Evolutionary conservation across 2,113 vertebrate genomes (phyloP).

Genomic region (Cheirogaleus medius): DNA sequence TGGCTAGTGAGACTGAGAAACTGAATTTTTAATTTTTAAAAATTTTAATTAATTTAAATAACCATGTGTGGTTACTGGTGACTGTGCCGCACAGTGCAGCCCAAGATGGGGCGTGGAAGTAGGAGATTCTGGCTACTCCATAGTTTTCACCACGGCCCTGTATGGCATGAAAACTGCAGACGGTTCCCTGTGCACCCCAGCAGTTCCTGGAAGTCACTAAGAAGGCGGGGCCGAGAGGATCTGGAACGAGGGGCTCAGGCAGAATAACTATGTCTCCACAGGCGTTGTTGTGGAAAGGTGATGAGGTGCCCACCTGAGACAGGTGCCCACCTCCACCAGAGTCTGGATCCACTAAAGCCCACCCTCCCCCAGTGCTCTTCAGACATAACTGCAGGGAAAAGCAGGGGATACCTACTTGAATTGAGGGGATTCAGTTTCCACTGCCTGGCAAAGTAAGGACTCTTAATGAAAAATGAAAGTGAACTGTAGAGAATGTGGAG

Average conservation of each 20-base stretch:
- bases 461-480: not conserved
- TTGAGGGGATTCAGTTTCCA: not conserved
- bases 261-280: not conserved
- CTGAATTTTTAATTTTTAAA: not conserved
- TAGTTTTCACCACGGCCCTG: not conserved
- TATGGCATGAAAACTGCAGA: not conserved
- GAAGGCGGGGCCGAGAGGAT: not conserved
- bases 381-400: not conserved
- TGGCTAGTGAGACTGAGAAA: not conserved
- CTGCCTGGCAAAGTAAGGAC: not conserved
- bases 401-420: not conserved
- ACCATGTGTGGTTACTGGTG: not conserved
- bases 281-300: not conserved
- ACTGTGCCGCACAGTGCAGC: fast-evolving
- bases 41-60: not conserved
- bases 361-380: not conserved
- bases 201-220: not conserved
- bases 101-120: too few relatives aligned
- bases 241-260: too few relatives aligned
- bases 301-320: not conserved
- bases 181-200: not conserved
- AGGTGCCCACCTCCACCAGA: too few relatives aligned
- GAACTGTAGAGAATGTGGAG: not conserved
- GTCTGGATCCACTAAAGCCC: not conserved
- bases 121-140: not conserved